Percentiles rank a stretch among this genome's conserved stretches.
These are phyloP conservation scores for Parelbella ahira DNA, from an alignment of 2,888 invertebrate genomes.

Conservation along the genomic window DNA sequence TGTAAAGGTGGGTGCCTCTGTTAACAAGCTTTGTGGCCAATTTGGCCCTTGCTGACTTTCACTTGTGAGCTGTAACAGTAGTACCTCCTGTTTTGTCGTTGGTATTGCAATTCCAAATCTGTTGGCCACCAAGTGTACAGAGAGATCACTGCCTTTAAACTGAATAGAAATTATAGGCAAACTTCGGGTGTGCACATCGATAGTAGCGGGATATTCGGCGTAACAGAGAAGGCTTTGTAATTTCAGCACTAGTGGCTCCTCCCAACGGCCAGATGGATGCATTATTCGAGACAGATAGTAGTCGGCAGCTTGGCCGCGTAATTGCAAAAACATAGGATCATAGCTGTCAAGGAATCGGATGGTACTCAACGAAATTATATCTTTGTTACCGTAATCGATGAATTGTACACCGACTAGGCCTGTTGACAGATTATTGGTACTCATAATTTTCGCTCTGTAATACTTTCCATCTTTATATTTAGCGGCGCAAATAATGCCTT, in stretches of 20 bases:
- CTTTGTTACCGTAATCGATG: constrained; percentile 84
- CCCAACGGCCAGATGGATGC: constrained; percentile 77
- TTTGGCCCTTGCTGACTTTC: constrained; percentile 46
- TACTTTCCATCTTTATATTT: constrained; percentile 84
- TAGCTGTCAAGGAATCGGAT: constrained; percentile 80
- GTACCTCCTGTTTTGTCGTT: constrained; percentile 68
- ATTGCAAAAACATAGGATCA: constrained; percentile 65
- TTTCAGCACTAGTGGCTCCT: constrained; percentile 60
- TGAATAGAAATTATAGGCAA: constrained; percentile 67
- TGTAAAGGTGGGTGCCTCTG: constrained; percentile 47
- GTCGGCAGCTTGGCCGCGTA: constrained; percentile 81
- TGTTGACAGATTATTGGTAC: constrained; percentile 61
- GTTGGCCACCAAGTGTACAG: constrained; percentile 62
- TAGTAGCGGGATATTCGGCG: constrained; percentile 56
- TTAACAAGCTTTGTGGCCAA: constrained; percentile 51
- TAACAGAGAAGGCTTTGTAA: constrained; percentile 66
- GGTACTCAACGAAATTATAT: constrained; percentile 79
- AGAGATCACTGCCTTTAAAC: constrained; percentile 71
- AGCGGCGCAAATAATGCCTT: constrained; percentile 83
- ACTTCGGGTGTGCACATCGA: constrained; percentile 59
- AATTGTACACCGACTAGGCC: constrained; percentile 84
- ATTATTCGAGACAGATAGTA: constrained; percentile 81
- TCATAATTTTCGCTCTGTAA: constrained; percentile 82
- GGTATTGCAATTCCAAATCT: constrained; percentile 69
- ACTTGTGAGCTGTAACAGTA: constrained; percentile 43